A percentile compares a stretch with the other conserved stretches of the same genome.
These are phyloP conservation scores for Tenthredo mesomela DNA, from an alignment of 2,888 invertebrate genomes.

Conservation along the genomic window DNA sequence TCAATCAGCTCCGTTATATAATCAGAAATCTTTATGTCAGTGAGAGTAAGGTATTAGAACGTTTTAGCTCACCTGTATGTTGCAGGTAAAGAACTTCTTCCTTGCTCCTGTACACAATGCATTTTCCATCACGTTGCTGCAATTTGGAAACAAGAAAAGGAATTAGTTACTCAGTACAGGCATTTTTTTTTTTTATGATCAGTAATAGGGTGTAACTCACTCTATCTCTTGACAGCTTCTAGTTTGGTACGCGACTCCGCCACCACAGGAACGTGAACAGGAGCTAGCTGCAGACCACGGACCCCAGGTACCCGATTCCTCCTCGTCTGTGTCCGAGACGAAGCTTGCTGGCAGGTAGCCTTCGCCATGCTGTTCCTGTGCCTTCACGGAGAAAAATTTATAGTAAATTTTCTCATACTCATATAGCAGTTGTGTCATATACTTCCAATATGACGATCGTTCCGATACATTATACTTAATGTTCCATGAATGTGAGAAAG, in stretches of 20 bases:
- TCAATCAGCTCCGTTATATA: not conserved
- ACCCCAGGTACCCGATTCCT: constrained; percentile 87
- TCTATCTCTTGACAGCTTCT: constrained; percentile 86
- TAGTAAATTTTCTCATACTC: too few species aligned
- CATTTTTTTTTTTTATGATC: not conserved
- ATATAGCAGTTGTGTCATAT: too few species aligned
- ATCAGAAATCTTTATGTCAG: constrained; percentile 31
- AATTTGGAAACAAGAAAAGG: constrained; percentile 63
- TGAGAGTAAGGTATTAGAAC: not conserved
- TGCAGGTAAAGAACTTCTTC: constrained; percentile 93
- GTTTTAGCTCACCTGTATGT: constrained; percentile 85
- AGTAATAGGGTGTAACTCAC: constrained; percentile 76
- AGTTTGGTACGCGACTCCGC: constrained; percentile 93
- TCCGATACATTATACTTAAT: too few species aligned
- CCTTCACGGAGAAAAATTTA: too few species aligned
- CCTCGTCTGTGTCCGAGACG: constrained; percentile 85
- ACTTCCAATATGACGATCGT: too few species aligned
- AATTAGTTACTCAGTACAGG: not conserved
- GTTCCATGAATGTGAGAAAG: too few species aligned
- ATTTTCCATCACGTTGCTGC: constrained; percentile 81
- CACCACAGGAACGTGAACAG: constrained; percentile 95
- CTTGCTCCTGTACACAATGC: constrained; percentile 87
- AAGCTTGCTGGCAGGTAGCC: constrained; percentile 87
- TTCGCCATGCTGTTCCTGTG: constrained; percentile 88
- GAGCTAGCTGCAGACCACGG: constrained; percentile 91